These are phyloP conservation scores for Sympetrum striolatum DNA, from an alignment of 2,888 invertebrate genomes.

Conservation along the genomic window DNA sequence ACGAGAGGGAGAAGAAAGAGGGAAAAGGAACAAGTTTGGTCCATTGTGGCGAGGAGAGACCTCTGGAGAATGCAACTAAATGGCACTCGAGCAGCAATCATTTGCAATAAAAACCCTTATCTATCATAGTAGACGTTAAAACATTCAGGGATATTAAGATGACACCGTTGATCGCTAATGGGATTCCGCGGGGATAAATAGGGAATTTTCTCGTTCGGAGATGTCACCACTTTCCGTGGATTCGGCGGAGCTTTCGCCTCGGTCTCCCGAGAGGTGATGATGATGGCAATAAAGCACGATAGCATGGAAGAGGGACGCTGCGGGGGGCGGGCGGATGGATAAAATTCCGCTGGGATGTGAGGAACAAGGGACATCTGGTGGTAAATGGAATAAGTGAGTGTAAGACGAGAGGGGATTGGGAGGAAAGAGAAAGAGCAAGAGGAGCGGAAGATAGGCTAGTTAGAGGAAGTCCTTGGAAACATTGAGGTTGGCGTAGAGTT, in stretches of 20 bases:
- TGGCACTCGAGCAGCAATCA: background rate
- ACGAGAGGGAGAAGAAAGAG: too few species aligned
- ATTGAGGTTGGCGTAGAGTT: background rate
- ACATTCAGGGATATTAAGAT: background rate
- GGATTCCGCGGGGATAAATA: background rate
- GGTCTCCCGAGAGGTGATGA: background rate
- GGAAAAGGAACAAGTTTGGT: background rate
- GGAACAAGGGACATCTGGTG: background rate
- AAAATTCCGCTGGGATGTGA: background rate
- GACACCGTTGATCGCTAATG: background rate
- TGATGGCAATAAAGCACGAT: background rate
- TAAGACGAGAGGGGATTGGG: background rate
- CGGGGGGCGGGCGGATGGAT: background rate
- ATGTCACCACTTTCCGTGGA: background rate
- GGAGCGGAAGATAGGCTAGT: background rate
- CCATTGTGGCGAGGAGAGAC: background rate
- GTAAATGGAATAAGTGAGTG: background rate
- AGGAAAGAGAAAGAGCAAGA: background rate
- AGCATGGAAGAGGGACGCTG: background rate
- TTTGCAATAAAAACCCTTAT: background rate
- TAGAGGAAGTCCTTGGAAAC: background rate
- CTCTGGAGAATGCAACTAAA: background rate
- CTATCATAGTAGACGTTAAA: background rate
- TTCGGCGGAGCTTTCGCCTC: background rate
- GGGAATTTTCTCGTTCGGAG: background rate